These are phyloP conservation scores for Phorcus lineatus DNA, from an alignment of 2,888 invertebrate genomes.

Conservation along the genomic window DNA sequence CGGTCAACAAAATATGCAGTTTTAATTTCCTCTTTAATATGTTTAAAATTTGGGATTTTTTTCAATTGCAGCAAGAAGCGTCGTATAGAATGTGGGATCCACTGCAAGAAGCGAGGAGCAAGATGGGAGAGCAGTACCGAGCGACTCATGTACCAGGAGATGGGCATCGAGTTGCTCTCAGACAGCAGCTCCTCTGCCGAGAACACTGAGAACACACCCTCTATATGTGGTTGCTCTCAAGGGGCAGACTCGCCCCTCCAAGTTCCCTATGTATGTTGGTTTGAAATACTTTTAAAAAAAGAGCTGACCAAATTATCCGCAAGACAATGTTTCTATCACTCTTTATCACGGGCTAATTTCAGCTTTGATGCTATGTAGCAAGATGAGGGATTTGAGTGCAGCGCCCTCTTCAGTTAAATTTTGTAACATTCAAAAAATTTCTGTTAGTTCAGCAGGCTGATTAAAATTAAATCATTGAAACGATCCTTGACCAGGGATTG, in stretches of 20 bases:
- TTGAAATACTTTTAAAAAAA: too few relatives aligned
- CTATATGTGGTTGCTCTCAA: slow-evolving; percentile 8
- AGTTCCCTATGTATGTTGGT: slow-evolving; percentile 49
- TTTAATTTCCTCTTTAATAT: background rate
- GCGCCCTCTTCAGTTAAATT: too few relatives aligned
- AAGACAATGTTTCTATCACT: too few relatives aligned
- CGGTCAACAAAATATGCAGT: too few relatives aligned
- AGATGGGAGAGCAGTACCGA: slow-evolving; percentile 45
- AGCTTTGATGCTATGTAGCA: too few relatives aligned
- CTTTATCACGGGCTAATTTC: too few relatives aligned
- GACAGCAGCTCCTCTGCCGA: slow-evolving; percentile 42
- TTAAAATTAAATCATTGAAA: too few relatives aligned
- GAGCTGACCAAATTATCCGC: too few relatives aligned
- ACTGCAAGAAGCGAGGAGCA: slow-evolving; percentile 42
- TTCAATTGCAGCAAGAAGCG: slow-evolving; percentile 23
- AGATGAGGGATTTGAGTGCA: too few relatives aligned
- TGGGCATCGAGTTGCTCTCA: slow-evolving; percentile 56
- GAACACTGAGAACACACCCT: slow-evolving; percentile 47
- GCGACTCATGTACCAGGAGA: slow-evolving; percentile 50
- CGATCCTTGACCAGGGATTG: too few relatives aligned
- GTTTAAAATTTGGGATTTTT: background rate
- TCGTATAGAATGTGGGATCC: slow-evolving; percentile 30
- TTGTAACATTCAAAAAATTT: too few relatives aligned
- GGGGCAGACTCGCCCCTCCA: background rate
- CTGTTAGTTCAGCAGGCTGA: too few relatives aligned